Base-by-base conservation (phyloP, 2,888 invertebrate genomes). In the Acleris cristana region DNA sequence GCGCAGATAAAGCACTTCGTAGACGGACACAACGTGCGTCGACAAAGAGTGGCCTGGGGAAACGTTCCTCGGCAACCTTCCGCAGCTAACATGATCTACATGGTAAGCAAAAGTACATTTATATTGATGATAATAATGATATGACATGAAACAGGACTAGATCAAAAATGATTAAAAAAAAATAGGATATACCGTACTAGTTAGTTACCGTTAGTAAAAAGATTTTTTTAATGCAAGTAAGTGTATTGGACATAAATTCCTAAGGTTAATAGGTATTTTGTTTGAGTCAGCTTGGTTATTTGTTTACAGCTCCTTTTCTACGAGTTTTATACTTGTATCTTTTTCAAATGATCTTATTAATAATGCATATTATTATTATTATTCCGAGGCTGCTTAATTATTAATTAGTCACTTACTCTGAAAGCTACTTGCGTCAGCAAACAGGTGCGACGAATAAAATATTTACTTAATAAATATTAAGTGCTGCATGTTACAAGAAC, bases 1-100 rank as follows among this genome's bases (percentile, higher is more conserved):
- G 72, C 63, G 3, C 78, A 78, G 66, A 77, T 75, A 52, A 74
- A 72, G 6, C 71, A 71, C 0, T 76, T 80, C 40, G 77, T 80
- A 19, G 73, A 80, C 52, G 74, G 77, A 2, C 80, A 79, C 69
- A 80, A 78, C 61, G 45, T 69, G 40, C 72, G 74, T 5, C 66
- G 80, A 21, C 69, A 70, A 48, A 61, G 48, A 7, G 74, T 76
- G 21, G 78, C 80, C 2, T 69, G 71, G 23, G 78, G 79, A 2
- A 45, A 65, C 19, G 69, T 77, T 7, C 71, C 74, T 0, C 61
- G 72, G 0, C 78, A 79, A 34, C 79, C 79, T 2, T 68, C 76
- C 2, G 75, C 77, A 1, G 57, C 71, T 0, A 69, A 79, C 57
- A 79, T 80, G 77, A 60, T 69, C 55, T 77, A 71, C 68, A 72